Evolutionary conservation across 2,113 vertebrate genomes (phyloP), one percentile per base, ranked within the genome.

Genomic region (Hippocampus barbouri): DNA sequence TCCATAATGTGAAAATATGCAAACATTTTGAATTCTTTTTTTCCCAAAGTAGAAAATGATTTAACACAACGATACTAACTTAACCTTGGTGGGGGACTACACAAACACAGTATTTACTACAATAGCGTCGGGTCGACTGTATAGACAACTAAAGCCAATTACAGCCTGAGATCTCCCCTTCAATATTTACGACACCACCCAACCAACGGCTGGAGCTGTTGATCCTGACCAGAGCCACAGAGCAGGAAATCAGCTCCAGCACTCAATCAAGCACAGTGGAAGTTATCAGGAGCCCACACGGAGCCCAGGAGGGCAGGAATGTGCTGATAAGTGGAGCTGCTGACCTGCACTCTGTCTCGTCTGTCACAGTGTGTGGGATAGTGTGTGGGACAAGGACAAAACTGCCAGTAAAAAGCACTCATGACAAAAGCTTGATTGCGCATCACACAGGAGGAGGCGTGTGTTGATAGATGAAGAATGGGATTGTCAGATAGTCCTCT

Each of bases 311-410:
- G 80, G 79, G 81, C 82, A 87, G 87, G 87, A 91, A 91, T 88
- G 85, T 86, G 78, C 83, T 88, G 90, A 93, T 91, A 91, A 92
- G 86, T 86, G 47, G 67, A 66, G 81, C 79, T 77, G 63, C 71
- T 80, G 73, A 87, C 81, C 87, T 79, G 83, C 74, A 70, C 68
- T 74, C 84, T 53, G 70, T 79, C 81, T 84, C 78, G 71, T 81
- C 68, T 74, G 68, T 83, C 79, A 68, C 75, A 38, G 71, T 57
- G 83, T 87, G 66, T 81, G 82, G 43, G 43, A 45, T 45, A 38
- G 34, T 38, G 34, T 38, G 34, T 38, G 34, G 86, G 82, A 85
- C 45, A 72, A 86, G 79, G 69, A 89, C 71, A 81, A 76, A 51
- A 1, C 45, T 68, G 75, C 72, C 75, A 72, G 72, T 72, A 77